phyloP scores from a whole-genome alignment of 2,113 vertebrate species.

The Nycticebus coucang region DNA sequence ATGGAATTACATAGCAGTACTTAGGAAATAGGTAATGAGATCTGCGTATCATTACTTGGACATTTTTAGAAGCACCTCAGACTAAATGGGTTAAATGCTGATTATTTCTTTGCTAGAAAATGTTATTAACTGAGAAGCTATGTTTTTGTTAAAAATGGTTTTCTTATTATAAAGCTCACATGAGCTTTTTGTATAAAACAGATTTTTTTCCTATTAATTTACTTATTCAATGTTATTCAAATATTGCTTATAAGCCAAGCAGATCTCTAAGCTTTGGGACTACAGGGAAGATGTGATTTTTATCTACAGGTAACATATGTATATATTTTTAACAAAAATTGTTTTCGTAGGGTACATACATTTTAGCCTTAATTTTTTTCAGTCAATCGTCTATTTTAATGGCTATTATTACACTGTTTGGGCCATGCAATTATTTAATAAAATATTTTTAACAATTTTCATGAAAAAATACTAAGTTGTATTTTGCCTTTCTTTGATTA shows the following conservation, averaged over 20 bases:
- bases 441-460: background rate
- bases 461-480: background rate
- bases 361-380: background rate
- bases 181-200: background rate
- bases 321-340: background rate
- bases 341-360: background rate
- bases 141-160: background rate
- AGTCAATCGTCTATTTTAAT: background rate
- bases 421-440: background rate
- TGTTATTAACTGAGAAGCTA: background rate
- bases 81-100: background rate
- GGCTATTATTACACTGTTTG: background rate
- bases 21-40: background rate
- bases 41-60: background rate
- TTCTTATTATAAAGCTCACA: background rate
- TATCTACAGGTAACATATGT: background rate
- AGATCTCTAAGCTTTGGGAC: background rate
- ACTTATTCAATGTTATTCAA: slow-evolving; percentile 31
- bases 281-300: background rate
- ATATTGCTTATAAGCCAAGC: background rate
- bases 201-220: background rate
- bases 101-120: slow-evolving; percentile 18
- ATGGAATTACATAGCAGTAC: background rate
- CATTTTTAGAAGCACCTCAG: background rate
- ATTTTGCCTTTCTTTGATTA: background rate